Base-by-base conservation (phyloP, 2,888 invertebrate species). In the Epirrita christyi region DNA sequence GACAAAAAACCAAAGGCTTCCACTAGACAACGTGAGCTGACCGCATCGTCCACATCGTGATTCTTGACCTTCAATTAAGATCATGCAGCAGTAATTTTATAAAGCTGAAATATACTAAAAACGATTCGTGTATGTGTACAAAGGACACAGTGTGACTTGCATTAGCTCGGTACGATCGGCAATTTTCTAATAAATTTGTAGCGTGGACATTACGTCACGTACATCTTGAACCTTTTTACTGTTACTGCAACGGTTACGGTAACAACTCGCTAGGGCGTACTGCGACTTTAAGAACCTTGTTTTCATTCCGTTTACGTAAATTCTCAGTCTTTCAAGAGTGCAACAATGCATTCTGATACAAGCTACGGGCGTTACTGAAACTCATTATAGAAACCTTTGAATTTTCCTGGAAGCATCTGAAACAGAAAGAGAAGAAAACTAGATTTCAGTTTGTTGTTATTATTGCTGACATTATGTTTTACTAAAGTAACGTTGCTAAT, bases 261-360 rank as follows among this genome's bases (percentile, higher is more conserved):
- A 8, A 14, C 7, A 7, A 21, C 10, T 41, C 11, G 50, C 14
- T 14, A 14, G 14, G 11, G 13, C 5, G 27, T 13, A 42, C 9
- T 2, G 1, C 0, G 27, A 5, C 21, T 49, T 43, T 43, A 43
- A 4, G 41, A 48, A 27, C 44, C 37, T 38, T 14, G 57, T 63
- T 62, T 56, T 53, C 57, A 63, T 60, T 49, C 54, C 37, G 53
- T 54, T 54, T 58, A 56, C 59, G 57, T 55, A 59, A 63, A 54
- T 59, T 53, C 61, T 45, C 52, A 58, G 56, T 58, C 53, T 66
- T 55, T 29, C 51, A 56, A 54, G 44, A 57, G 55, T 50, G 55
- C 66, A 55, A 63, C 65, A 61, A 61, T 63, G 62, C 61, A 63
- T 59, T 62, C 56, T 63, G 52, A 63, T 65, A 57, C 49, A 54